These are phyloP conservation scores for Synodontis membranacea DNA, from an alignment of 2,113 vertebrate species.

Conservation along the genomic window DNA sequence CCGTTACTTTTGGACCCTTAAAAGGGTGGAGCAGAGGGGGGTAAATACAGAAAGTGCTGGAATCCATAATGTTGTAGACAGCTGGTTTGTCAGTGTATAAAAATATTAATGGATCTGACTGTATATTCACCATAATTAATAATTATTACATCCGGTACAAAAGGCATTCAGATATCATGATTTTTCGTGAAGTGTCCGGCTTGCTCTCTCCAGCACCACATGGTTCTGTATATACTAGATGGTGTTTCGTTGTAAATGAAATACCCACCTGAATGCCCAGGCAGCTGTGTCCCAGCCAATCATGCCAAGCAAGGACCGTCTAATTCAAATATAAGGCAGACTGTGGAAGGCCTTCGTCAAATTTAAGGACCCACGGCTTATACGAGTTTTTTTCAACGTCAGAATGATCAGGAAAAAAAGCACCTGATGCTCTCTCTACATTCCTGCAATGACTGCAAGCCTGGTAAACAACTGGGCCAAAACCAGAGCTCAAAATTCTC, in stretches of 20 bases:
- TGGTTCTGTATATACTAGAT: not conserved
- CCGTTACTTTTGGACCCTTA: too few species aligned
- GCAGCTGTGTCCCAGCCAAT: not conserved
- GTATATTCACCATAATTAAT: not conserved
- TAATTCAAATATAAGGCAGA: not conserved
- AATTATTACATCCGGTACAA: not conserved
- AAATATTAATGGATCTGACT: not conserved
- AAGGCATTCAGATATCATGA: not conserved
- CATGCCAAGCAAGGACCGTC: not conserved
- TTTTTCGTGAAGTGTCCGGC: not conserved
- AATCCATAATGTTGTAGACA: not conserved
- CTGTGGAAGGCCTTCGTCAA: not conserved
- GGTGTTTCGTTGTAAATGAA: not conserved
- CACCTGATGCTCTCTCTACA: not conserved
- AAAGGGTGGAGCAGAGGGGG: too few species aligned
- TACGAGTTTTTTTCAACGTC: too few species aligned
- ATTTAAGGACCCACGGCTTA: not conserved
- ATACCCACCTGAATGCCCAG: not conserved
- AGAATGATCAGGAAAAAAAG: not conserved
- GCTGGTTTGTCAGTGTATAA: not conserved
- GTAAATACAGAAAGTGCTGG: too few species aligned
- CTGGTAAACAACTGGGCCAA: not conserved
- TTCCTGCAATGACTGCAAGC: not conserved
- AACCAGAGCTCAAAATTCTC: not conserved
- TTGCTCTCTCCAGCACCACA: not conserved